Conservation (phyloP, 2,113 vertebrate genomes). For the Nerophis ophidion region DNA sequence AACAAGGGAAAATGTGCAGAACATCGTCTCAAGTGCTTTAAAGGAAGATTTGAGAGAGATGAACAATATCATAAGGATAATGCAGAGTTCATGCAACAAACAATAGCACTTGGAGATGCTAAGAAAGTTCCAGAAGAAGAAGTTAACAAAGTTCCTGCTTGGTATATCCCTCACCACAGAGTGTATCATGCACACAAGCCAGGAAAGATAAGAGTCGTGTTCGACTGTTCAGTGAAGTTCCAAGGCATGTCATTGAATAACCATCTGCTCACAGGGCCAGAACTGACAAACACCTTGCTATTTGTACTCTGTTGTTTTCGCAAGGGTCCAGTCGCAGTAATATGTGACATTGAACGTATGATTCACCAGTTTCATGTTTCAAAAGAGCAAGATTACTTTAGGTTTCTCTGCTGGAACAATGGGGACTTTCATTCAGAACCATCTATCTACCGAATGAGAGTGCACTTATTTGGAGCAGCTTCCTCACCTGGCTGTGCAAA, state of each 20-base stretch:
- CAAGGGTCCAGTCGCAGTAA: background rate
- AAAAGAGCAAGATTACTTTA: background rate
- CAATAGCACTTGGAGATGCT: constrained; percentile 1
- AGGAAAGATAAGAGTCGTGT: background rate
- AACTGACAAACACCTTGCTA: constrained; percentile 1
- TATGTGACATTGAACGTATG: background rate
- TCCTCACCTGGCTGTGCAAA: too few relatives aligned
- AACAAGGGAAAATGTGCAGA: background rate
- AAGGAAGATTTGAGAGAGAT: background rate
- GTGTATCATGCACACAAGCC: background rate
- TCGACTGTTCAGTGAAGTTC: background rate
- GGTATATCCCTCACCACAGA: background rate
- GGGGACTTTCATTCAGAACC: too few relatives aligned
- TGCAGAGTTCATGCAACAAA: background rate
- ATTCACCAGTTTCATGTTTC: background rate
- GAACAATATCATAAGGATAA: background rate
- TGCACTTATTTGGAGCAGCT: too few relatives aligned
- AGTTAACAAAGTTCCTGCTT: background rate
- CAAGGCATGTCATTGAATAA: background rate
- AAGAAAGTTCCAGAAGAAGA: background rate
- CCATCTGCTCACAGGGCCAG: background rate
- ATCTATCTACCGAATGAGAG: too few relatives aligned
- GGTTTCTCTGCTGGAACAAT: too few relatives aligned
- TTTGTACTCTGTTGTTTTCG: background rate
- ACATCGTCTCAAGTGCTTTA: background rate